These are phyloP conservation scores for Protobothrops flavoviridis DNA, from an alignment of 2,113 vertebrate species.

Conservation along the genomic window DNA sequence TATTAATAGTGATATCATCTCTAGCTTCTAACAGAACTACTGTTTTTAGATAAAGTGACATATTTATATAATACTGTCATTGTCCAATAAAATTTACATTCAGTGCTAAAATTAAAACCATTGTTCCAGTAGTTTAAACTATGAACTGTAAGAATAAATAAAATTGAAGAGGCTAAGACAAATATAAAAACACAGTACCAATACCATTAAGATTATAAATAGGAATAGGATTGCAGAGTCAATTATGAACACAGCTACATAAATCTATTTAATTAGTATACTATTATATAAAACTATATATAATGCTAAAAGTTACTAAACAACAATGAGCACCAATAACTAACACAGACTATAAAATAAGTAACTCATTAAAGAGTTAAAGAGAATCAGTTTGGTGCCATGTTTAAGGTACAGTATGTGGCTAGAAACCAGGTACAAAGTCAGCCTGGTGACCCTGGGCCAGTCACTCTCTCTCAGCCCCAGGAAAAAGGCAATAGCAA, in stretches of 20 bases:
- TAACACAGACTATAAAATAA: background rate
- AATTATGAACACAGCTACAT: background rate
- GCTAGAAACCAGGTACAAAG: background rate
- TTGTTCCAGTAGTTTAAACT: background rate
- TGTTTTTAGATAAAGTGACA: background rate
- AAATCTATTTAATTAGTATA: background rate
- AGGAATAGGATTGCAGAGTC: background rate
- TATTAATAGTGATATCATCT: background rate
- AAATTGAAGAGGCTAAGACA: background rate
- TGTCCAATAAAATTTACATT: background rate
- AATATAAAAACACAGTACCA: background rate
- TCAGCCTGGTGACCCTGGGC: background rate
- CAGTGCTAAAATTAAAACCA: background rate
- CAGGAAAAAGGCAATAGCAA: background rate
- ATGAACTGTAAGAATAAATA: background rate
- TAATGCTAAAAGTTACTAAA: background rate
- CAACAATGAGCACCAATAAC: background rate
- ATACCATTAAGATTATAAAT: background rate
- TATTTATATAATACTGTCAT: background rate
- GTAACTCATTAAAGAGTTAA: background rate
- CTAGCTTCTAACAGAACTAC: background rate
- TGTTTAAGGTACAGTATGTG: background rate
- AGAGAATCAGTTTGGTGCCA: background rate
- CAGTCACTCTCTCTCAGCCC: background rate
- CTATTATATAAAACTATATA: background rate